phyloP scores from a whole-genome alignment of 2,888 invertebrate genomes.

The Rhingia campestris region DNA sequence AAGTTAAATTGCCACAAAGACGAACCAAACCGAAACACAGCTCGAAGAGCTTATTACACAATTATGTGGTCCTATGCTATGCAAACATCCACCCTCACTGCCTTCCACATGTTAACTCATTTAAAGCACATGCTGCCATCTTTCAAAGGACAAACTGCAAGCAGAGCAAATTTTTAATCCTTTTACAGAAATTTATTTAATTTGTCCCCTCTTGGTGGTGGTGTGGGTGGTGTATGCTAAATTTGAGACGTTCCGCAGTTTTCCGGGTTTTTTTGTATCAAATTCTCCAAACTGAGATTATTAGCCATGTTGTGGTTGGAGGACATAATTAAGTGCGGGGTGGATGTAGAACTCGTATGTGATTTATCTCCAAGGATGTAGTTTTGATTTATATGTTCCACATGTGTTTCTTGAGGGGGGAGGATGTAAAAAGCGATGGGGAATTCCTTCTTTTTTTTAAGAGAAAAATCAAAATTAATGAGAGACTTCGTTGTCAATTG shows the following conservation, averaged over 20 bases:
- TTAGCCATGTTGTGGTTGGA: not conserved
- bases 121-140: constrained; percentile 63
- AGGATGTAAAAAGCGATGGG: not conserved
- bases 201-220: constrained; percentile 21
- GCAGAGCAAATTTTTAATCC: constrained; percentile 66
- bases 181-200: constrained; percentile 70
- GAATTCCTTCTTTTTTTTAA: constrained; percentile 27
- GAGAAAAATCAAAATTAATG: constrained; percentile 49
- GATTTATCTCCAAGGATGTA: constrained; percentile 35
- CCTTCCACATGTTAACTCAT: constrained; percentile 40
- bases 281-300: not conserved
- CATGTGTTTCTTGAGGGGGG: not conserved
- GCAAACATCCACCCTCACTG: constrained; percentile 22
- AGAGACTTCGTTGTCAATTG: constrained; percentile 17
- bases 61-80: constrained; percentile 58
- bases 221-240: not conserved
- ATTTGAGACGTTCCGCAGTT: not conserved
- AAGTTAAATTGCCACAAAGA: constrained; percentile 57
- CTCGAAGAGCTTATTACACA: constrained; percentile 65
- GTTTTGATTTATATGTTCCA: constrained; percentile 31
- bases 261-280: not conserved
- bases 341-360: constrained; percentile 23
- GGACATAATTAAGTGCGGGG: constrained; percentile 35
- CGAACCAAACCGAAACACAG: constrained; percentile 6
- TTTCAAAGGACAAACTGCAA: constrained; percentile 53